Conservation (phyloP, 2,797 vertebrate genomes). For the Leuciscus waleckii region DNA sequence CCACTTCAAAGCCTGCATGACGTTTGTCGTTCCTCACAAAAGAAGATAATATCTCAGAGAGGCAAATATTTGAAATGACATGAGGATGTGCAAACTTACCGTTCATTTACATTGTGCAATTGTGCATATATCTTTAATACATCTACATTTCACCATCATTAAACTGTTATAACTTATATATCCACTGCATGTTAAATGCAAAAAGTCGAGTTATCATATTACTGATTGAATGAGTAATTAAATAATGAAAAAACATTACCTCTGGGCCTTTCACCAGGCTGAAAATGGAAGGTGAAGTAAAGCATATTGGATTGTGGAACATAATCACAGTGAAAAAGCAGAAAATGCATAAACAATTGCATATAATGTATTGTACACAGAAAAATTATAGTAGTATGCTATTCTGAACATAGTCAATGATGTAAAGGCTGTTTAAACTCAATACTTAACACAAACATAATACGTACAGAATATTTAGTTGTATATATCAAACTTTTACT, state of each 20-base stretch:
- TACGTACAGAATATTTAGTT: background rate
- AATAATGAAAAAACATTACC: background rate
- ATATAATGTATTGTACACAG: background rate
- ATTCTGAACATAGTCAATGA: background rate
- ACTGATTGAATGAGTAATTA: background rate
- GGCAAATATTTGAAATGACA: background rate
- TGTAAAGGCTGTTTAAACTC: background rate
- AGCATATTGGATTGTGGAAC: background rate
- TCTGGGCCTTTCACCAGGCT: too few species aligned
- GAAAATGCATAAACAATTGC: background rate
- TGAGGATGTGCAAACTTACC: too few species aligned
- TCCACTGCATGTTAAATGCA: too few species aligned
- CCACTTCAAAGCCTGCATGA: background rate
- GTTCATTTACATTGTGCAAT: background rate
- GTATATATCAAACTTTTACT: background rate
- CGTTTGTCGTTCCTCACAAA: background rate
- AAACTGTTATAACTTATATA: background rate
- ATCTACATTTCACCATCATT: background rate
- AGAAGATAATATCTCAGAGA: background rate
- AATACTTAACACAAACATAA: background rate
- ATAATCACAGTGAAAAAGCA: background rate
- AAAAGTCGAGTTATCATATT: background rate
- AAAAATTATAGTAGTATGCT: too few species aligned
- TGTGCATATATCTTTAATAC: background rate
- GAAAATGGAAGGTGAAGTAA: conserved; percentile 1